A percentile compares a stretch with the other conserved stretches of the same genome.
Conservation (phyloP, 1,140 invertebrate genomes). For the Lethrus apterus region DNA sequence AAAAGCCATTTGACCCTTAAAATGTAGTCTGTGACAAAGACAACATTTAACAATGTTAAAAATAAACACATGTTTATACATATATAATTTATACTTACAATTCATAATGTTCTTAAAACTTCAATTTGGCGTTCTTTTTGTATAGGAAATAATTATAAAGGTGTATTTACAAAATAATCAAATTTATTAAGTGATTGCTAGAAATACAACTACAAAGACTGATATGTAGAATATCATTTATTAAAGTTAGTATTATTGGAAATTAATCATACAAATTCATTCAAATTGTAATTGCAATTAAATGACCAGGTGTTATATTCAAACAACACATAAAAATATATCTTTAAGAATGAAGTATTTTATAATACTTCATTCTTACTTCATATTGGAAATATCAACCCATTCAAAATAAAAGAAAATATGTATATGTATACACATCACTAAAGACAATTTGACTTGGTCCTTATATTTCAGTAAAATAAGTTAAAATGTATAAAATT, state of each 20-base stretch:
- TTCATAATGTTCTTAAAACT: no score
- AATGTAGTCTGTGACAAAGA: no score
- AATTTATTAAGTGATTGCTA: no score
- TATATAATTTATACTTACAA: no score
- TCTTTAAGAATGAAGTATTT: background rate
- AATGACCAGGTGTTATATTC: no score
- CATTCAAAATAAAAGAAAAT: background rate
- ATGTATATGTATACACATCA: slow-evolving; percentile 2
- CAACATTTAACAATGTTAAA: no score
- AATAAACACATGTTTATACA: no score
- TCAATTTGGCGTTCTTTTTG: no score
- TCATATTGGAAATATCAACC: slow-evolving; percentile 1
- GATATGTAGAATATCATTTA: slow-evolving; percentile 14
- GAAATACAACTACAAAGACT: slow-evolving; percentile 33
- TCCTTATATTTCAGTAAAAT: background rate
- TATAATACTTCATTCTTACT: slow-evolving; percentile 1
- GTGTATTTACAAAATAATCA: no score
- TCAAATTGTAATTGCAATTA: slow-evolving; percentile 9
- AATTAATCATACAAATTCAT: slow-evolving; percentile 2
- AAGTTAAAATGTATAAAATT: background rate
- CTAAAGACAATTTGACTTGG: background rate
- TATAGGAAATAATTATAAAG: no score
- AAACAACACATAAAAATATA: no score
- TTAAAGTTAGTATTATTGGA: slow-evolving; percentile 1
- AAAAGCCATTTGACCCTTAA: no score